These are phyloP conservation scores for Chrysochloris asiatica DNA, from an alignment of 2,113 vertebrate genomes.

Conservation along the genomic window DNA sequence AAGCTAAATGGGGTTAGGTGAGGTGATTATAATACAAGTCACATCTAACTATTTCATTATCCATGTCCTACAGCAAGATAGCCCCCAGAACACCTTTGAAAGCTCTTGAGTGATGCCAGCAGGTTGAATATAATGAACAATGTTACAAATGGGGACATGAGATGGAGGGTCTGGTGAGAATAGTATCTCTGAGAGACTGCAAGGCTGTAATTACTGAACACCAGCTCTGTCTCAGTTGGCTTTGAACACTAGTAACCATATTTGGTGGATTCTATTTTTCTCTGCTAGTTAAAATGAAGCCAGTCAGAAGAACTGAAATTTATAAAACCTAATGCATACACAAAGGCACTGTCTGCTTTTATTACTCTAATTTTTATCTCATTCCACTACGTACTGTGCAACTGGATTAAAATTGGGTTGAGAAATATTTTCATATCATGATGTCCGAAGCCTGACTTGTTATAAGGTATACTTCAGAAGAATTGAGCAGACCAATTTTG, in stretches of 20 bases:
- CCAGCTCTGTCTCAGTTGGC: constrained; percentile 81
- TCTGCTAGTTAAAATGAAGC: constrained; percentile 83
- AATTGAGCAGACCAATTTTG: constrained; percentile 38
- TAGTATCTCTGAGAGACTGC: constrained; percentile 83
- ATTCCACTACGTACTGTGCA: constrained; percentile 58
- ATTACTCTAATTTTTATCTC: constrained; percentile 79
- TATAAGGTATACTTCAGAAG: constrained; percentile 60
- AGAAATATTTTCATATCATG: constrained; percentile 77
- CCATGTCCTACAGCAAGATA: constrained; percentile 85
- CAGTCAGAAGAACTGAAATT: constrained; percentile 81
- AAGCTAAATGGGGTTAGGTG: constrained; percentile 86
- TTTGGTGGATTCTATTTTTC: constrained; percentile 83
- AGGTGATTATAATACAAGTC: constrained; percentile 87
- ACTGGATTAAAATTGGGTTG: constrained; percentile 74
- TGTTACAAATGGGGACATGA: constrained; percentile 85
- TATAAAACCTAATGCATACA: constrained; percentile 78
- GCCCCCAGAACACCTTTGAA: constrained; percentile 90
- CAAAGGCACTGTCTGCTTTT: constrained; percentile 80
- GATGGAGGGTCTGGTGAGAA: constrained; percentile 82
- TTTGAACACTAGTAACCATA: constrained; percentile 82
- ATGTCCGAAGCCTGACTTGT: constrained; percentile 48
- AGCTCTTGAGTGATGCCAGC: constrained; percentile 85
- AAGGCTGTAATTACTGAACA: constrained; percentile 85
- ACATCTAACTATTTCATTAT: constrained; percentile 90
- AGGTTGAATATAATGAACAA: constrained; percentile 88